Percentiles rank a stretch among this genome's conserved stretches.
Evolutionary conservation across 2,888 invertebrate species (phyloP).

Genomic region (Molorchus minor): DNA sequence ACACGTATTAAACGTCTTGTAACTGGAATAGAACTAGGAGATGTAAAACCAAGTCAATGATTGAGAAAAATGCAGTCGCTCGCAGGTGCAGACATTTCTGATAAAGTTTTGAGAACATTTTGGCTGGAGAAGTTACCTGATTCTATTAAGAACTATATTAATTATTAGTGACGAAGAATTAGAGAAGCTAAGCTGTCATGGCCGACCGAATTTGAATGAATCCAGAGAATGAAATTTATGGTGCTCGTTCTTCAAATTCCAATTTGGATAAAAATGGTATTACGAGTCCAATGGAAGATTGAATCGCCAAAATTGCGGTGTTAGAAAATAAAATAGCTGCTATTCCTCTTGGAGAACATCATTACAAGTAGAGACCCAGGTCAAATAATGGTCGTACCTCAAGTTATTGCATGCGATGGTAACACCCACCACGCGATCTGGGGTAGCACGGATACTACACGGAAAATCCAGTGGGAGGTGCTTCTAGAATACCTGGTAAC

Average conservation of each 20-base stretch:
- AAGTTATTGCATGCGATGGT: not conserved
- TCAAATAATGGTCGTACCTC: not conserved
- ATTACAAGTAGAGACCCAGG: not conserved
- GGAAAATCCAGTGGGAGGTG: too few species aligned
- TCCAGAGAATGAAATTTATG: not conserved
- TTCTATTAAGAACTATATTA: not conserved
- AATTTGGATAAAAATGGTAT: not conserved
- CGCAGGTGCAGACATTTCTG: not conserved
- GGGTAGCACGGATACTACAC: too few species aligned
- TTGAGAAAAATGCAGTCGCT: not conserved
- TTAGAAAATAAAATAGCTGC: not conserved
- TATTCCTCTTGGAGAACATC: not conserved
- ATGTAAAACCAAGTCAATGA: not conserved
- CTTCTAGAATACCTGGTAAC: too few species aligned
- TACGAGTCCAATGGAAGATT: not conserved
- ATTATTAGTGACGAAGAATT: not conserved
- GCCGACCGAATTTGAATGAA: not conserved
- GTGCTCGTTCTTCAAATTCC: not conserved
- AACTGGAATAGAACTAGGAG: not conserved
- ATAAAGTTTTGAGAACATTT: not conserved
- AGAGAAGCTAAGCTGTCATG: not conserved
- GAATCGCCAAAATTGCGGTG: not conserved
- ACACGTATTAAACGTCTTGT: not conserved
- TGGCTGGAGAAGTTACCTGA: not conserved
- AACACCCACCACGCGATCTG: too few species aligned